A percentile compares a stretch with the other conserved stretches of the same genome.
phyloP scores from a whole-genome alignment of 2,888 invertebrate species.

The Acronicta psi region DNA sequence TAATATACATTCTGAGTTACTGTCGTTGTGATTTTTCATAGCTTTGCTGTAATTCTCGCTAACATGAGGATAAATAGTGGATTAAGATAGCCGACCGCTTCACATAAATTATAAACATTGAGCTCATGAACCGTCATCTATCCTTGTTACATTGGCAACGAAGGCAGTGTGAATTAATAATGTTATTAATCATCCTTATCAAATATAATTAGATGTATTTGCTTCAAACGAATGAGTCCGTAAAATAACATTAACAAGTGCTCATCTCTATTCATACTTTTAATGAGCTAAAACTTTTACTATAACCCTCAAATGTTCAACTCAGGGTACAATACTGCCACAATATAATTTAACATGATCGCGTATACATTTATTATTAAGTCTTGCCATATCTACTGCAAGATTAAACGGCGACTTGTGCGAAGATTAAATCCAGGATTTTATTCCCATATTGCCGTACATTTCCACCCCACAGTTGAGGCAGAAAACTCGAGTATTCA shows the following conservation, averaged over 20 bases:
- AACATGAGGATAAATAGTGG: constrained; percentile 22
- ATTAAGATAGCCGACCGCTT: constrained; percentile 21
- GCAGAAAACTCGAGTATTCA: constrained; percentile 85
- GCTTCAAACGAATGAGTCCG: constrained; percentile 21
- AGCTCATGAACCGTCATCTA: constrained; percentile 31
- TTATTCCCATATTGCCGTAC: constrained; percentile 85
- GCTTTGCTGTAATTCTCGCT: constrained; percentile 7
- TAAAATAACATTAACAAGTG: constrained; percentile 24
- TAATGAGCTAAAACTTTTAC: constrained; percentile 20
- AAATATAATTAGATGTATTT: constrained; percentile 42
- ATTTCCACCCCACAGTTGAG: constrained; percentile 82
- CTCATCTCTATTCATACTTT: constrained; percentile 19
- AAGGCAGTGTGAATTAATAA: constrained; percentile 45
- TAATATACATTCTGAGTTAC: not conserved
- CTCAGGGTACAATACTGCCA: constrained; percentile 57
- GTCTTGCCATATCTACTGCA: constrained; percentile 82
- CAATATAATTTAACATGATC: constrained; percentile 82
- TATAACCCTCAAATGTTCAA: constrained; percentile 50
- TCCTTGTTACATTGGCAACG: constrained; percentile 33
- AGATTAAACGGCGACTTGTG: constrained; percentile 86
- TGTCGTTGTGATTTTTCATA: constrained; percentile 10
- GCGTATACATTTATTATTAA: constrained; percentile 86
- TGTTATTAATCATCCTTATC: constrained; percentile 39
- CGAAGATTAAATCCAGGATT: constrained; percentile 87
- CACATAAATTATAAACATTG: constrained; percentile 40